Percentiles rank a stretch among this genome's conserved stretches.
phyloP scores from a whole-genome alignment of 2,113 vertebrate genomes.

The Sylvilagus bachmani region DNA sequence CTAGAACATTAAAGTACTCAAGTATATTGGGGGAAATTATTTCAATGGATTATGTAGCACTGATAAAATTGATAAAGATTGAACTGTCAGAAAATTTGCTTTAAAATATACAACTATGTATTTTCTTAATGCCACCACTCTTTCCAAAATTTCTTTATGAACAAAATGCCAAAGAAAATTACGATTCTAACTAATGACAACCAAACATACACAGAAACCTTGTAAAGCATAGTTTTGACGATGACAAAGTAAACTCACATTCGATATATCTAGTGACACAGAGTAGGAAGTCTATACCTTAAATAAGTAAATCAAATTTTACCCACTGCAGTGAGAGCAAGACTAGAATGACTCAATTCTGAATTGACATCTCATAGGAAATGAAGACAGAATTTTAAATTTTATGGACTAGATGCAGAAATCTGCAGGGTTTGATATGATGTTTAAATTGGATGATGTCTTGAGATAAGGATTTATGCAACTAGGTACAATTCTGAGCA shows the following conservation, averaged over 20 bases:
- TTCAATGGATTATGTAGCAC: background rate
- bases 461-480: background rate
- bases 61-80: background rate
- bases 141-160: background rate
- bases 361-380: background rate
- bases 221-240: slow-evolving; percentile 22
- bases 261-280: background rate
- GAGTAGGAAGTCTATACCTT: background rate
- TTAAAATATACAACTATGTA: background rate
- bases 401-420: background rate
- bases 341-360: background rate
- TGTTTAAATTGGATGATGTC: background rate
- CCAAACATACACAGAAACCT: background rate
- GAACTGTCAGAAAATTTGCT: background rate
- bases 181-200: background rate
- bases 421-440: background rate
- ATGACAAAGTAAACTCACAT: slow-evolving; percentile 22
- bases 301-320: background rate
- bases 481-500: background rate
- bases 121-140: background rate
- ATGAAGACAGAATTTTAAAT: background rate
- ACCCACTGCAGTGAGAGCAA: background rate
- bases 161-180: slow-evolving; percentile 29
- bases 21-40: background rate
- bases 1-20: background rate